These are phyloP conservation scores for Menidia beryllina DNA, from an alignment of 2,113 vertebrate genomes.

Conservation along the genomic window DNA sequence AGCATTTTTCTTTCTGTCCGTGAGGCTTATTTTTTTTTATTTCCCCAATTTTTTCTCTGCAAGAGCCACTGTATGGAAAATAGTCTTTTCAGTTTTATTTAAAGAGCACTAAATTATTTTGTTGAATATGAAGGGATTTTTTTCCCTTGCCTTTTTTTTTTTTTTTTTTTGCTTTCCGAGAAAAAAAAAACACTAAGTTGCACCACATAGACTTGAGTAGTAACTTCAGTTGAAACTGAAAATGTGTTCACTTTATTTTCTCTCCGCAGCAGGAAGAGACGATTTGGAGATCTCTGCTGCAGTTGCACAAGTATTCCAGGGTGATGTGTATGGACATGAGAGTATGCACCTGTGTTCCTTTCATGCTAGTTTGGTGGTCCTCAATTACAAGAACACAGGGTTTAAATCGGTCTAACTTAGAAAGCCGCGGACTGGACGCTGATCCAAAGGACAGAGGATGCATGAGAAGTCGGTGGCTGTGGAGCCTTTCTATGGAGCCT, in stretches of 20 bases:
- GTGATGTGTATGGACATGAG: conserved; percentile 70
- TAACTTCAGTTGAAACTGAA: conserved; percentile 70
- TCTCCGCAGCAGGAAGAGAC: conserved; percentile 62
- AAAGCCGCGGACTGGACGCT: conserved; percentile 24
- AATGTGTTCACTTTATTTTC: conserved; percentile 77
- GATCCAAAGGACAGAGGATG: conserved; percentile 27
- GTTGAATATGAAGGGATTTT: conserved; percentile 69
- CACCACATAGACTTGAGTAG: conserved; percentile 71
- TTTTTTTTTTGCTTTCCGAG: conserved; percentile 70
- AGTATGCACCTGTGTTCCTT: conserved; percentile 65
- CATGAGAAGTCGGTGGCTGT: conserved; percentile 42
- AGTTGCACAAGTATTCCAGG: conserved; percentile 77
- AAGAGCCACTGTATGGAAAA: conserved; percentile 72
- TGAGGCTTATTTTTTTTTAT: conserved; percentile 42
- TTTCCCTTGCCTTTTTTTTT: conserved; percentile 73
- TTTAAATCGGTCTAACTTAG: conserved; percentile 60
- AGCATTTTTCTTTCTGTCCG: conserved; percentile 71
- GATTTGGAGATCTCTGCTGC: conserved; percentile 58
- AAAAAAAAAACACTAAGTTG: conserved; percentile 66
- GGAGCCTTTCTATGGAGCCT: conserved; percentile 54
- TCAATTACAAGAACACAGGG: conserved; percentile 51
- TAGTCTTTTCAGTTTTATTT: conserved; percentile 81
- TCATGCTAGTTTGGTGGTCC: conserved; percentile 68
- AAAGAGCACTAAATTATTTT: conserved; percentile 81
- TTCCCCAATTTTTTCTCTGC: conserved; percentile 37